These are phyloP conservation scores for Oscheius sp. DNA, from an alignment of 2,888 invertebrate species.

Conservation along the genomic window DNA sequence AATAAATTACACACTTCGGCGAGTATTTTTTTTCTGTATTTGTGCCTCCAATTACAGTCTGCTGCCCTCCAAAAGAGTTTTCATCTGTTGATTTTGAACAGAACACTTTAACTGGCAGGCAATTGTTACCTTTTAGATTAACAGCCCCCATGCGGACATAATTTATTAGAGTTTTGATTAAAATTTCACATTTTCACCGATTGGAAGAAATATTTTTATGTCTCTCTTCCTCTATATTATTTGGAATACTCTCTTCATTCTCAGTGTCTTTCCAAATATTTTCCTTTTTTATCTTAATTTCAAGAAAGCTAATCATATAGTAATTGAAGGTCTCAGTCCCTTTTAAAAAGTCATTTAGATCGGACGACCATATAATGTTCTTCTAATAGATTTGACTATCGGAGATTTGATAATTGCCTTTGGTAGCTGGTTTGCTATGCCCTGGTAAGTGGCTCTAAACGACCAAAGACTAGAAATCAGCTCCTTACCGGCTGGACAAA, in stretches of 20 bases:
- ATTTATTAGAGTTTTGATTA: too few species aligned
- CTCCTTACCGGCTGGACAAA: not conserved
- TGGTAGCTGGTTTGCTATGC: not conserved
- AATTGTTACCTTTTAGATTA: too few species aligned
- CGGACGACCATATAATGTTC: conserved; percentile 3
- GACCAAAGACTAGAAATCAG: not conserved
- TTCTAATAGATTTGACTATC: not conserved
- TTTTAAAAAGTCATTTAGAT: too few species aligned
- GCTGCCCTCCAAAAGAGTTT: too few species aligned
- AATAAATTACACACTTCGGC: too few species aligned
- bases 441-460: not conserved
- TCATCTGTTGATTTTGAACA: too few species aligned
- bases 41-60: too few species aligned
- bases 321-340: not conserved
- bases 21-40: too few species aligned
- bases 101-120: too few species aligned
- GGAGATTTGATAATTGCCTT: not conserved
- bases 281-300: not conserved
- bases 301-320: not conserved
- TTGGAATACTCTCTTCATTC: not conserved
- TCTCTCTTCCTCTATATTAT: not conserved
- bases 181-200: too few species aligned
- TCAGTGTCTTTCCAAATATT: not conserved
- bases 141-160: too few species aligned
- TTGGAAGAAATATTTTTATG: too few species aligned